Evolutionary conservation across 2,797 vertebrate genomes (phyloP).

Genomic region (Cuculus canorus): DNA sequence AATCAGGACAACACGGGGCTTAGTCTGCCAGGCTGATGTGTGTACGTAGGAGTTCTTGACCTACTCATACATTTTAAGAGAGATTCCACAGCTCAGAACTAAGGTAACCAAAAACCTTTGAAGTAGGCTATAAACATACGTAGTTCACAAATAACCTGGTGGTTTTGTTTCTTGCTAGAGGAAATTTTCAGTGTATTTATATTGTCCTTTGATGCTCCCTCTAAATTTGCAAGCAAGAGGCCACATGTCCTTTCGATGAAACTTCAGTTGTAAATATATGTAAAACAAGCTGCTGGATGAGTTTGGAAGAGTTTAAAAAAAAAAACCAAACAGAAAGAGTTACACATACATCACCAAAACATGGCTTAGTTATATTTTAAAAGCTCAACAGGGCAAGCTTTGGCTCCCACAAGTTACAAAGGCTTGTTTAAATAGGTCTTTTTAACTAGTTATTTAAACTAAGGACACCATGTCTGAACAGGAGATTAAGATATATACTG

Average conservation of each 20-base stretch:
- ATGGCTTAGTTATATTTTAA: not conserved
- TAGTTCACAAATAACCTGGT: constrained; percentile 32
- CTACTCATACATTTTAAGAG: not conserved
- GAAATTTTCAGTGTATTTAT: constrained; percentile 65
- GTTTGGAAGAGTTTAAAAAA: constrained; percentile 31
- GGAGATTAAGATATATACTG: not conserved
- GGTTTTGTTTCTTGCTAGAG: constrained; percentile 47
- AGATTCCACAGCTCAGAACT: not conserved
- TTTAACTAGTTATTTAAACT: constrained; percentile 18
- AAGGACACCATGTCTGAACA: not conserved
- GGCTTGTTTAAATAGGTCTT: not conserved
- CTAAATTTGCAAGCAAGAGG: constrained; percentile 66
- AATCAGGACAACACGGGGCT: not conserved
- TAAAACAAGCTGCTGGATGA: constrained; percentile 58
- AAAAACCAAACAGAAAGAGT: constrained; percentile 54
- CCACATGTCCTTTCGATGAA: constrained; percentile 63
- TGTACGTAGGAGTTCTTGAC: not conserved
- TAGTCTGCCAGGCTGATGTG: not conserved
- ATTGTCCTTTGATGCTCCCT: constrained; percentile 66
- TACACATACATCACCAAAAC: not conserved
- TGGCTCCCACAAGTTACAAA: constrained; percentile 3
- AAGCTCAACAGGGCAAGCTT: constrained; percentile 1
- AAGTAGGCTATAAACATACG: constrained; percentile 60
- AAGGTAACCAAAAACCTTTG: constrained; percentile 55
- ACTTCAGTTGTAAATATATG: constrained; percentile 54